These are phyloP conservation scores for Cossypha heuglini DNA, from an alignment of 2,797 vertebrate species.

Conservation along the genomic window DNA sequence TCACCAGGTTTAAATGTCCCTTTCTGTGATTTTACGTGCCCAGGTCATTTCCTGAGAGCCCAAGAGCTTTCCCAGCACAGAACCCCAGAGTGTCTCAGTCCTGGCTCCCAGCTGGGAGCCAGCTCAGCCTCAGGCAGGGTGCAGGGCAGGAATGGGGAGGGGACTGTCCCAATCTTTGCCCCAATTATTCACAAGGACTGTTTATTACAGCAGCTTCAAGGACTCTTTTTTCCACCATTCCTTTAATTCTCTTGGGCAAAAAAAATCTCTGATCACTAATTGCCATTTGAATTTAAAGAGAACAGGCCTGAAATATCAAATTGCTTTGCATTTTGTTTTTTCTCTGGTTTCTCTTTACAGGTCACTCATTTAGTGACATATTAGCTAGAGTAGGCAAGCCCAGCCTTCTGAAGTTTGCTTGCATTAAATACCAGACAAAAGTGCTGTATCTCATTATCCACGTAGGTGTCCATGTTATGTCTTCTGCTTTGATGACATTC, in stretches of 20 bases:
- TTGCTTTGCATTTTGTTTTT: neutral
- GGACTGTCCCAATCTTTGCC: neutral
- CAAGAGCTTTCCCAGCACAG: neutral
- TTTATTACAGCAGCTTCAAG: neutral
- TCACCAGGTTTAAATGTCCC: neutral
- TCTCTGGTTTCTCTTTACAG: neutral
- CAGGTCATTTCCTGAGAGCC: neutral
- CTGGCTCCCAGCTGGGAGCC: neutral
- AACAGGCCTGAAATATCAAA: neutral
- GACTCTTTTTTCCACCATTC: neutral
- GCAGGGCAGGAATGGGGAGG: rapidly evolving
- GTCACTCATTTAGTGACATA: neutral
- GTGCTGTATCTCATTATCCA: neutral
- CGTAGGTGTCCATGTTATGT: neutral
- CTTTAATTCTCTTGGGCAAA: neutral
- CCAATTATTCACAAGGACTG: neutral
- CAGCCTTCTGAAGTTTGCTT: neutral
- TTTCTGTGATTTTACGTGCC: neutral
- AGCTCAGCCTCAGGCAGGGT: neutral
- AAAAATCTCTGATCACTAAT: neutral
- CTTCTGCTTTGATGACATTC: neutral
- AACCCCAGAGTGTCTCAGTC: rapidly evolving
- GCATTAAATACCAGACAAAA: neutral
- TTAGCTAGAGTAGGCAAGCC: neutral
- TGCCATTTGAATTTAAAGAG: neutral